Evolutionary conservation across 2,888 invertebrate genomes (phyloP).

Genomic region (Plebejus argus): DNA sequence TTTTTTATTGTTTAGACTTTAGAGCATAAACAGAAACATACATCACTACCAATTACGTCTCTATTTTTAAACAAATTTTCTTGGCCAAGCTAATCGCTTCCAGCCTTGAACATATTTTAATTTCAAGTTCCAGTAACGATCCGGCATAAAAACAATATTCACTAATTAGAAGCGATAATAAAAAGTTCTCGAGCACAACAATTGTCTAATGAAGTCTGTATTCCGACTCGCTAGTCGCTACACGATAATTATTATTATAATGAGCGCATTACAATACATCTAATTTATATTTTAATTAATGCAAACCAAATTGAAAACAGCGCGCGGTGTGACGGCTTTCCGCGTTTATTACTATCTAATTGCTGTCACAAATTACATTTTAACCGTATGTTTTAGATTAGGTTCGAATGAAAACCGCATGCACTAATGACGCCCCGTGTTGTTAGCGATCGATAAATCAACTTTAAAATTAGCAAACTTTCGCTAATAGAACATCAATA

Average conservation of each 20-base stretch:
- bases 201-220: constrained; percentile 28
- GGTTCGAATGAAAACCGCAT: constrained; percentile 39
- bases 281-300: constrained; percentile 33
- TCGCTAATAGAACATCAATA: constrained; percentile 26
- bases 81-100: background rate
- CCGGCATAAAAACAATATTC: constrained; percentile 24
- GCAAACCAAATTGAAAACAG: constrained; percentile 33
- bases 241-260: constrained; percentile 32
- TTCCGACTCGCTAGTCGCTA: constrained; percentile 20
- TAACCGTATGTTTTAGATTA: constrained; percentile 34
- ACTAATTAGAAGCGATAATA: background rate
- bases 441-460: constrained; percentile 30
- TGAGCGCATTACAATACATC: constrained; percentile 28
- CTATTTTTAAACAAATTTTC: background rate
- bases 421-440: constrained; percentile 40
- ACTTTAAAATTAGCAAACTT: constrained; percentile 30
- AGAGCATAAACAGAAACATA: background rate
- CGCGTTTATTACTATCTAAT: constrained; percentile 33
- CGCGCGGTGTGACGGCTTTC: constrained; percentile 29
- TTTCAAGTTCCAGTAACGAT: background rate
- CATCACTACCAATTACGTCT: background rate
- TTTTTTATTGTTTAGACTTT: background rate
- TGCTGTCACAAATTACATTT: constrained; percentile 33
- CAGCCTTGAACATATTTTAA: constrained; percentile 6
- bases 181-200: background rate